Conservation (phyloP, 2,888 invertebrate genomes). For the Plagodis dolabraria region DNA sequence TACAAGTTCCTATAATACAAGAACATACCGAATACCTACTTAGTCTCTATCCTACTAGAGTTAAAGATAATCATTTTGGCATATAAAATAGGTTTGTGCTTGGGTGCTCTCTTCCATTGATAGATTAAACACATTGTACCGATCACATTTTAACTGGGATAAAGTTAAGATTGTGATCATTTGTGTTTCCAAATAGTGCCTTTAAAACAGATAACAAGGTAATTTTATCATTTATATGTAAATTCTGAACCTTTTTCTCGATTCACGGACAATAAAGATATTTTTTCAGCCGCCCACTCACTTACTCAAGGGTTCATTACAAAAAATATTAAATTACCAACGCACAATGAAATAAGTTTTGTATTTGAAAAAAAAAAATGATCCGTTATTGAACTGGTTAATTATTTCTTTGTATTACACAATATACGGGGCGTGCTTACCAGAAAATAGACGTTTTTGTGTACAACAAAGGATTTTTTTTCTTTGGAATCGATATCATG, state of each 20-base stretch:
- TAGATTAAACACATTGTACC: too few relatives aligned
- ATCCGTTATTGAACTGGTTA: constrained; percentile 77
- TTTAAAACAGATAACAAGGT: constrained; percentile 27
- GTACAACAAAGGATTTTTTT: constrained; percentile 69
- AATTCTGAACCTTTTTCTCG: constrained; percentile 46
- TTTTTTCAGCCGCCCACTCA: constrained; percentile 66
- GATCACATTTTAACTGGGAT: too few relatives aligned
- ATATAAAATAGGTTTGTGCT: too few relatives aligned
- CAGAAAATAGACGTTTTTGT: constrained; percentile 77
- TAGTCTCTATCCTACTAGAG: too few relatives aligned
- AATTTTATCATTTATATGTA: constrained; percentile 29
- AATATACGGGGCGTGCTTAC: constrained; percentile 75
- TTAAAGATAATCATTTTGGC: too few relatives aligned
- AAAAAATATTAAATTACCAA: constrained; percentile 82
- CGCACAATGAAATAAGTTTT: constrained; percentile 68
- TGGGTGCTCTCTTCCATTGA: too few relatives aligned
- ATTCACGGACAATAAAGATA: constrained; percentile 56
- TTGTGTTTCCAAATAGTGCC: background rate
- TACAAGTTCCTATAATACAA: too few relatives aligned
- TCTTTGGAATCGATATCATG: constrained; percentile 70
- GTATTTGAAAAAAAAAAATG: constrained; percentile 64
- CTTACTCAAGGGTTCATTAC: constrained; percentile 61
- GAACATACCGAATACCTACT: too few relatives aligned
- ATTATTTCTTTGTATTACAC: constrained; percentile 79
- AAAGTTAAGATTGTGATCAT: too few relatives aligned